phyloP scores from a whole-genome alignment of 2,113 vertebrate species.

The Brachypodius melanocephalos region DNA sequence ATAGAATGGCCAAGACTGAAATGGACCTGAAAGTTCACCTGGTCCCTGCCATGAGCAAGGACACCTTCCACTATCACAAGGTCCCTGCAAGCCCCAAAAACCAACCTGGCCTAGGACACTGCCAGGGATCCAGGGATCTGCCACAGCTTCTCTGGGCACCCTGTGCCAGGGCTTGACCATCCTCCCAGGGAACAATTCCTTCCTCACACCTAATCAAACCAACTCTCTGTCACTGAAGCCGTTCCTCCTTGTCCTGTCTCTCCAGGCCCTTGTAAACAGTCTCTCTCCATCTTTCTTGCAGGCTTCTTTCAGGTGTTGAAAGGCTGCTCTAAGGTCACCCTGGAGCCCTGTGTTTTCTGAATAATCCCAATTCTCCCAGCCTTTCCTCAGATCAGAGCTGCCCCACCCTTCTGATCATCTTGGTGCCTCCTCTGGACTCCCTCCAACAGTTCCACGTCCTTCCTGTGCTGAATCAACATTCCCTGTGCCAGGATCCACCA shows the following conservation, averaged over 20 bases:
- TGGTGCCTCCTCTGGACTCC: too few relatives aligned
- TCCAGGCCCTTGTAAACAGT: not conserved
- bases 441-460: not conserved
- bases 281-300: not conserved
- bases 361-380: not conserved
- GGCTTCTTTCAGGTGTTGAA: too few relatives aligned
- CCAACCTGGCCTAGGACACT: too few relatives aligned
- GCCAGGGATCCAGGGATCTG: not conserved
- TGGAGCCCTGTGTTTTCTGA: not conserved
- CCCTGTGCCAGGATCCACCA: not conserved
- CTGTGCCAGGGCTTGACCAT: not conserved
- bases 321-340: not conserved
- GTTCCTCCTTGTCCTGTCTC: not conserved
- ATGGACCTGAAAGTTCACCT: not conserved
- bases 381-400: not conserved
- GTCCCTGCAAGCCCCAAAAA: fast-evolving
- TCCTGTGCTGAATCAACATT: not conserved
- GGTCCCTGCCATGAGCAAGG: not conserved
- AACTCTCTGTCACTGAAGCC: not conserved
- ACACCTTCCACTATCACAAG: not conserved
- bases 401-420: not conserved
- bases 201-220: not conserved
- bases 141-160: not conserved
- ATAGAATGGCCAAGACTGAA: not conserved
- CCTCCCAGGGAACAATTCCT: not conserved